Evolutionary conservation across 2,113 vertebrate species (phyloP), one percentile per base, ranked within the genome.

Genomic region (Agapornis roseicollis): DNA sequence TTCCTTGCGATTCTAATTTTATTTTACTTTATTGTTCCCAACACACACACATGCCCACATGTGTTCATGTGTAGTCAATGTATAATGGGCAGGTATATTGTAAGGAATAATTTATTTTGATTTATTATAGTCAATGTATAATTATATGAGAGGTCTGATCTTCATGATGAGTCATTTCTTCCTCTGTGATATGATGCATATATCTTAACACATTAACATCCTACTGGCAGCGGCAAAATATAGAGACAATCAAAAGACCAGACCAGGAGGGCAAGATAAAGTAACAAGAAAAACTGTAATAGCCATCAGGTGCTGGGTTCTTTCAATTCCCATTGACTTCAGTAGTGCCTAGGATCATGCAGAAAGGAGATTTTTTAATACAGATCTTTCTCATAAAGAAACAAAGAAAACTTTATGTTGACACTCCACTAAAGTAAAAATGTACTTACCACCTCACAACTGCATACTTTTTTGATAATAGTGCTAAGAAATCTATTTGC

Each of bases 81-180:
- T 65, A 60, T 55, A 88, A 37, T 27, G 17, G 47, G 22, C 47
- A 68, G 50, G 55, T 73, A 69, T 82, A 88, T 66, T 88, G 39
- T 66, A 68, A 89, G 14, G 53, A 70, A 79, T 88, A 71, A 69
- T 94, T 92, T 94, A 58, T 94, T 92, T 96, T 90, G 29, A 90
- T 95, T 93, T 93, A 17, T 33, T 78, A 29, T 35, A 66, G 66
- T 78, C 71, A 85, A 70, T 53, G 24, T 47, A 39, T 76, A 90
- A 91, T 93, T 95, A 87, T 63, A 72, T 46, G 82, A 76, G 87
- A 85, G 24, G 47, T 78, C 22, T 77, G 19, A 70, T 93, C 64
- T 84, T 72, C 3, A 9, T 85, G 79, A 94, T 85, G 47, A 95
- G 81, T 55, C 2, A 29, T 85, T 83, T 90, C 88, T 79, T 95